Base-by-base conservation (phyloP, 2,797 vertebrate genomes). In the Pterois miles region DNA sequence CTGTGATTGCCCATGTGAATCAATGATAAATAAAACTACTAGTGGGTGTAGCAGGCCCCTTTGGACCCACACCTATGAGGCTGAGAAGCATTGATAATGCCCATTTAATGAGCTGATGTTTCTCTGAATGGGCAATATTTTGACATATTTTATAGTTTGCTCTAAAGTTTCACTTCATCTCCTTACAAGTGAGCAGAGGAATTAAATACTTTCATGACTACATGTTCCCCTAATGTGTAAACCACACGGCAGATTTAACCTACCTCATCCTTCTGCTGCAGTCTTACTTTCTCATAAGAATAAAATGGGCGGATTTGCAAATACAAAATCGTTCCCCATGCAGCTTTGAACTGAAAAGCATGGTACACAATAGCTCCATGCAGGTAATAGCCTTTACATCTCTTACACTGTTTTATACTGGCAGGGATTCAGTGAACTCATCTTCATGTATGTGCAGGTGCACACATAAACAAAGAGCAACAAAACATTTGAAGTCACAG, bases 361-460 rank as follows among this genome's bases (percentile, higher is more conserved):
- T 8, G 48, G 11, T 8, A 20, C 3, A 62, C 40, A 52, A 23
- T 6, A 33, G 23, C 36, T 63, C 25, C 16, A 50, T n/a, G 16
- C 48, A 50, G 48, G n/a, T 22, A n/a, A 22, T 50, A 48, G 14
- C 40, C 40, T 43, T 43, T 18, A 3, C 9, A 22, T 48, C n/a
- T n/a, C 4, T 18, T 13, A 23, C 9, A 73, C 62, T 0, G 33
- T 27, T 66, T 54, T 50, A 27, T 11, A 59, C 18, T 3, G 6
- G 38, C 71, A 70, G 43, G 18, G 34, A 59, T 53, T 48, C 29
- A 60, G 29, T 58, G 56, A 58, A 63, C 7, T 66, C 23, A 54
- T 20, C 66, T 56, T 72, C 56, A 73, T 31, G 22, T 59, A 64
- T 72, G 76, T 73, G 48, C 65, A 40, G 53, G 34, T 57, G 33